Base-by-base conservation (phyloP, 1,140 invertebrate species). In the Hydropsyche tenuis region DNA sequence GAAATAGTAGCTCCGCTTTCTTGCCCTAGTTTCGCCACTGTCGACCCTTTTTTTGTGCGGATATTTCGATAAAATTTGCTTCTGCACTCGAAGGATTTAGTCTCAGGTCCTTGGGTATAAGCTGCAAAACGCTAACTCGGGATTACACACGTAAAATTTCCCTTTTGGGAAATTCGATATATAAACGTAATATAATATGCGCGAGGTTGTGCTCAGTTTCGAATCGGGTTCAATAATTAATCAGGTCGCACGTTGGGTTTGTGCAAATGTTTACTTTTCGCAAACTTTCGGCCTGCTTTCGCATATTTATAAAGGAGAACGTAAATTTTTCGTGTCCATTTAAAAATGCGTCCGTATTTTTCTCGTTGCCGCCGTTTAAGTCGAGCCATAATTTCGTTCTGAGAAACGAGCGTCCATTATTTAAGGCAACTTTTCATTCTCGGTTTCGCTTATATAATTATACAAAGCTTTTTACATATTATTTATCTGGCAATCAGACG, bases 341-440 rank as follows among this genome's bases (percentile, higher is more conserved):
- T 60, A 60, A 60, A 56, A 60, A 60, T 60, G 22, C 22, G 22
- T 25, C 25, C 20, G 20, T 23, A 60, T 60, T 60, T 60, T 60
- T 60, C 56, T 60, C 25, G 25, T 60, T 60, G 12, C 23, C 56
- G 30, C 25, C 56, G 23, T 60, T 60, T 25, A 56, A 60, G 56
- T 23, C 56, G 56, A 60, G 56, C 56, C 56, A 60, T 60, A 60
- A 60, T 60, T 60, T 60, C 22, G 23, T 60, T 60, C 56, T 60
- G 56, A 60, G 23, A 60, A 60, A 60, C 22, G 20, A 23, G 30
- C 20, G 20, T 18, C 56, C 56, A 60, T 60, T 60, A 60, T 60
- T 60, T 60, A 60, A 60, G 23, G 22, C 22, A 60, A 27, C 56
- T 23, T 60, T 14, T 27, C 56, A 25, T 23, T 60, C 22, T 60